These are phyloP conservation scores for Dicrurus megarhynchus DNA, from an alignment of 2,113 vertebrate species.

Conservation along the genomic window DNA sequence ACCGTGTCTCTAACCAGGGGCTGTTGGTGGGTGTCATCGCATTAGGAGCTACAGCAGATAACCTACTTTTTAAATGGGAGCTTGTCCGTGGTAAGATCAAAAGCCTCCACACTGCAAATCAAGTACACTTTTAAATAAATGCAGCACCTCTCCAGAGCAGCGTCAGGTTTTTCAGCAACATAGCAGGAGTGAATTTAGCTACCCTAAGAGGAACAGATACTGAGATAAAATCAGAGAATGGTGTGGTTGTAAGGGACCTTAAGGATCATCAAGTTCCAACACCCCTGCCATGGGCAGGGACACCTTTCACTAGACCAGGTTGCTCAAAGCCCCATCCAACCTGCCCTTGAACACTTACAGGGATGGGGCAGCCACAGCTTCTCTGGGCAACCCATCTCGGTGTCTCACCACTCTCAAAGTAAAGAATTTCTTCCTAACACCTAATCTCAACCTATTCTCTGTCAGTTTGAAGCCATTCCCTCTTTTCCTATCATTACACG, in stretches of 20 bases:
- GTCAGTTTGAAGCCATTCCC: background rate
- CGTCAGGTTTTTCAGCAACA: background rate
- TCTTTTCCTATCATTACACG: background rate
- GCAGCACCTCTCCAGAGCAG: background rate
- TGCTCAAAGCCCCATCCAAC: background rate
- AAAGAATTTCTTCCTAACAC: background rate
- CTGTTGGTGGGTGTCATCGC: background rate
- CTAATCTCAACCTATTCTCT: background rate
- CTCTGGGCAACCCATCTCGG: background rate
- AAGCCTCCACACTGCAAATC: background rate
- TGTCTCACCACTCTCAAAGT: background rate
- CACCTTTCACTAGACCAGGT: background rate
- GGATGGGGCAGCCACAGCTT: background rate
- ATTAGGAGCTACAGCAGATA: background rate
- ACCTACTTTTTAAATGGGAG: background rate
- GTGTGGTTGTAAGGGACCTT: background rate
- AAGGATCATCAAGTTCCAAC: background rate
- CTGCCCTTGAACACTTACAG: background rate
- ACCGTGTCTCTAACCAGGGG: background rate
- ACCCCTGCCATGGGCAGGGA: background rate
- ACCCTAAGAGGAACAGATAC: background rate
- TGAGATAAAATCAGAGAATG: background rate
- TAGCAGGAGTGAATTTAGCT: background rate
- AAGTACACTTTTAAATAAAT: background rate
- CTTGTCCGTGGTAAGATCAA: background rate